Evolutionary conservation across 2,797 vertebrate species (phyloP), one percentile per base, ranked within the genome.

Genomic region (Cottoperca gobio): DNA sequence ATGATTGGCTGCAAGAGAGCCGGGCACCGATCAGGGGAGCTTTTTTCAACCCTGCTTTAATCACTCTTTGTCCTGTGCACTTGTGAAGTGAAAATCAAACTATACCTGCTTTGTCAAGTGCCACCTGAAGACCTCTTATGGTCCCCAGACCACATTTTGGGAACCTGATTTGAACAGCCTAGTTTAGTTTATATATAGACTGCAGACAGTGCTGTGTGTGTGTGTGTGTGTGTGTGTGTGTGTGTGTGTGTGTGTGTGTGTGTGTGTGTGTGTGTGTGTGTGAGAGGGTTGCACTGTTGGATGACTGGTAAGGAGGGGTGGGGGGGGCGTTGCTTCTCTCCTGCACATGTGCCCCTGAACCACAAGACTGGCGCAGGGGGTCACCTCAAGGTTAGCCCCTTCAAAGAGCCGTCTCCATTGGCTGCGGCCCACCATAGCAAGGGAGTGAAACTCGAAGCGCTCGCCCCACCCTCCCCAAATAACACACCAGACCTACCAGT

Each of bases 311-410:
- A 31, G 19, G 7, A 49, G 42, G 19, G 26, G 49, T 52, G 68
- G 9, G 75, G 10, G 49, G 69, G 59, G 68, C 37, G 46, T 42
- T 65, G 61, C 72, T 71, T 78, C 50, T 77, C 63, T 73, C 75
- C 55, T 87, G 76, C 83, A 91, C 81, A 89, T 91, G 89, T 91
- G 87, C 84, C 84, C 82, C 81, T 81, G 83, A 90, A 86, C 86
- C 87, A 89, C 85, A 90, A 88, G 85, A 78, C 82, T 72, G 70
- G 81, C 16, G 26, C 45, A 35, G 78, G 89, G 88, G 88, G 93
- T 93, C 91, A 90, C 80, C 76, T 90, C 89, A 93, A 94, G 93
- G 93, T 94, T 92, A 93, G 87, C 80, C 78, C 78, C 81, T 90
- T 91, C 80, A 90, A 86, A 91, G 82, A 79, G 78, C 79, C 49